These are phyloP conservation scores for Drosophila nannoptera DNA, from an alignment of 1,140 invertebrate genomes.

Conservation along the genomic window DNA sequence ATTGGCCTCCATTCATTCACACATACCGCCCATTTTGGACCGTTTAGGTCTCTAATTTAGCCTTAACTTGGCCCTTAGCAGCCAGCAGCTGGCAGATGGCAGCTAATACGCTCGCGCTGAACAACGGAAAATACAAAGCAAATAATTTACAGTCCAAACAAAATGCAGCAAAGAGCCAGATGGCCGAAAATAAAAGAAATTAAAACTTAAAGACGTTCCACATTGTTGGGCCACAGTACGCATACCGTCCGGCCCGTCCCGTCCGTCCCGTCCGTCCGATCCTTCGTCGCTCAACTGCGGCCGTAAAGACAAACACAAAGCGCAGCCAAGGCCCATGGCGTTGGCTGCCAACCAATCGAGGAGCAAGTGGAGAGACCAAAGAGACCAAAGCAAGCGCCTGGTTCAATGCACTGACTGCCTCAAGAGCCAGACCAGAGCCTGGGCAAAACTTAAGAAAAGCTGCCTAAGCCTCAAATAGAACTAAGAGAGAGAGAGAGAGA, in stretches of 20 bases:
- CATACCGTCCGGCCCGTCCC: not conserved
- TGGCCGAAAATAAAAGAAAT: slow-evolving; percentile 70
- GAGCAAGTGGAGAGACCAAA: slow-evolving; percentile 20
- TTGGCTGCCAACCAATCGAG: slow-evolving; percentile 62
- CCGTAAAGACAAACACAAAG: slow-evolving; percentile 46
- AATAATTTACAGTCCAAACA: slow-evolving; percentile 66
- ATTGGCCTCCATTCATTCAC: not conserved
- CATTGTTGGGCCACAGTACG: slow-evolving; percentile 7
- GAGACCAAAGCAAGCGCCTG: slow-evolving; percentile 11
- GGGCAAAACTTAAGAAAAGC: slow-evolving; percentile 68
- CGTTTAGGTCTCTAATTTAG: slow-evolving; percentile 44
- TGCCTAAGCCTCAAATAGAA: slow-evolving; percentile 49
- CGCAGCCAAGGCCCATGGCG: slow-evolving; percentile 39
- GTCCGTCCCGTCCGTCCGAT: not conserved
- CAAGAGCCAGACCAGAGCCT: slow-evolving; percentile 26
- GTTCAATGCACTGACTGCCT: slow-evolving; percentile 61
- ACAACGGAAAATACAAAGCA: slow-evolving; percentile 67
- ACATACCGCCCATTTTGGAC: not conserved
- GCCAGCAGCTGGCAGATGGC: slow-evolving; percentile 37
- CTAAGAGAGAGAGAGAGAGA: slow-evolving; percentile 1
- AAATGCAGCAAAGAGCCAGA: slow-evolving; percentile 27
- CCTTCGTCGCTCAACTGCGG: not conserved
- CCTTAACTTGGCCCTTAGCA: slow-evolving; percentile 71
- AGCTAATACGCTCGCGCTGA: slow-evolving; percentile 26
- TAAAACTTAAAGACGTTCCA: slow-evolving; percentile 51